These are phyloP conservation scores for Hyposmocoma kahamanoa DNA, from an alignment of 1,140 invertebrate species.

Conservation along the genomic window DNA sequence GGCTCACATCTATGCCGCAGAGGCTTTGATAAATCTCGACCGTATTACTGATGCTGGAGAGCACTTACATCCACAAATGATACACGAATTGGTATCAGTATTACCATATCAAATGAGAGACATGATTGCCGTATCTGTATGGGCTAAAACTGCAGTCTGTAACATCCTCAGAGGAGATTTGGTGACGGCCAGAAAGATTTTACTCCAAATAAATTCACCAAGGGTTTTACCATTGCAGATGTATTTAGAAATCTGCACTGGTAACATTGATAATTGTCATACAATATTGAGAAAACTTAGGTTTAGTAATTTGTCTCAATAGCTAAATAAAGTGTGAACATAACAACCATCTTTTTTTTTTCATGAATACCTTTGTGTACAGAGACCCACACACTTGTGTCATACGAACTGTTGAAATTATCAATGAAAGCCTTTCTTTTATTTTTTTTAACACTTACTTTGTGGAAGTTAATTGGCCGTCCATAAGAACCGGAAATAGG, in stretches of 20 bases:
- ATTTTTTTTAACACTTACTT: no score
- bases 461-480: no score
- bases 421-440: no score
- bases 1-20: slow-evolving; percentile 91
- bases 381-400: no score
- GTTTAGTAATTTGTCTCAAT: slow-evolving; percentile 35
- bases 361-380: no score
- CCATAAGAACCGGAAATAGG: no score
- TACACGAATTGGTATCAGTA: slow-evolving; percentile 70
- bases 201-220: slow-evolving; percentile 64
- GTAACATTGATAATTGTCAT: slow-evolving; percentile 68
- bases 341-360: no score
- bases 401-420: no score
- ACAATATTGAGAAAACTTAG: slow-evolving; percentile 58
- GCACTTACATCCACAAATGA: slow-evolving; percentile 86
- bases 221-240: slow-evolving; percentile 63
- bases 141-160: slow-evolving; percentile 66
- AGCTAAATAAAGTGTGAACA: slow-evolving; percentile 9
- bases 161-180: slow-evolving; percentile 63
- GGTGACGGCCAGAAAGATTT: slow-evolving; percentile 57
- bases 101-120: slow-evolving; percentile 58
- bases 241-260: slow-evolving; percentile 70
- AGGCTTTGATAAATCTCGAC: slow-evolving; percentile 90
- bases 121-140: slow-evolving; percentile 61
- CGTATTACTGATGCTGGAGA: slow-evolving; percentile 88